Conservation (phyloP, 2,888 invertebrate genomes). For the Mesodorylaimus sp. region DNA sequence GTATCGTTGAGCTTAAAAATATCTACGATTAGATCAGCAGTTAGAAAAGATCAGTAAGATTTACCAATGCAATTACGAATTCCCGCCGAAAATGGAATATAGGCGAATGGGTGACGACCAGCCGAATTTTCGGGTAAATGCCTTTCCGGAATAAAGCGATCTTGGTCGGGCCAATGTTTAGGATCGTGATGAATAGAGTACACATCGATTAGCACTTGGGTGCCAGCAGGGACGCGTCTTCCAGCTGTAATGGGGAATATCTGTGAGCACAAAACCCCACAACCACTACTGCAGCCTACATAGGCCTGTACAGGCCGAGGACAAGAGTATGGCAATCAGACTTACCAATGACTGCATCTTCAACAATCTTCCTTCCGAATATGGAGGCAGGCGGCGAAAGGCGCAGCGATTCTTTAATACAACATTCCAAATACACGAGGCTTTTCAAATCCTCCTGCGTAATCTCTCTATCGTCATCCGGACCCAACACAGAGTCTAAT, state of each 20-base stretch:
- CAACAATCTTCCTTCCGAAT: constrained; percentile 30
- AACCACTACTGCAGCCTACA: too few relatives aligned
- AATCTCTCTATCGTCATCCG: constrained; percentile 22
- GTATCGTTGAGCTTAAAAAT: too few relatives aligned
- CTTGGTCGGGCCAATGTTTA: constrained; percentile 33
- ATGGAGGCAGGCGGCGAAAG: constrained; percentile 37
- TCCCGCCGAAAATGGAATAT: constrained; percentile 37
- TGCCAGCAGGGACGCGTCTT: constrained; percentile 26
- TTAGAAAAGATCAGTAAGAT: too few relatives aligned
- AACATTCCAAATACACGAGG: constrained; percentile 36
- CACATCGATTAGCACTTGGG: constrained; percentile 22
- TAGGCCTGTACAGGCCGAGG: too few relatives aligned
- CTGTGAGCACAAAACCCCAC: too few relatives aligned
- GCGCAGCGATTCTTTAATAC: constrained; percentile 36
- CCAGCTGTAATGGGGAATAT: constrained; percentile 18
- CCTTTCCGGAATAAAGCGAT: constrained; percentile 34
- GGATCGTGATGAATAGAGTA: constrained; percentile 32
- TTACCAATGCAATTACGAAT: constrained; percentile 37
- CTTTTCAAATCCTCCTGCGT: constrained; percentile 35
- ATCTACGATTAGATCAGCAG: too few relatives aligned
- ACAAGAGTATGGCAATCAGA: too few relatives aligned
- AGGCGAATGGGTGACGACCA: constrained; percentile 33
- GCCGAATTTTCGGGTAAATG: constrained; percentile 30
- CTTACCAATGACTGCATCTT: constrained; percentile 30
- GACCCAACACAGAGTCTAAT: constrained; percentile 35